These are phyloP conservation scores for Elaeidobius kamerunicus DNA, from an alignment of 2,888 invertebrate genomes.

Conservation along the genomic window DNA sequence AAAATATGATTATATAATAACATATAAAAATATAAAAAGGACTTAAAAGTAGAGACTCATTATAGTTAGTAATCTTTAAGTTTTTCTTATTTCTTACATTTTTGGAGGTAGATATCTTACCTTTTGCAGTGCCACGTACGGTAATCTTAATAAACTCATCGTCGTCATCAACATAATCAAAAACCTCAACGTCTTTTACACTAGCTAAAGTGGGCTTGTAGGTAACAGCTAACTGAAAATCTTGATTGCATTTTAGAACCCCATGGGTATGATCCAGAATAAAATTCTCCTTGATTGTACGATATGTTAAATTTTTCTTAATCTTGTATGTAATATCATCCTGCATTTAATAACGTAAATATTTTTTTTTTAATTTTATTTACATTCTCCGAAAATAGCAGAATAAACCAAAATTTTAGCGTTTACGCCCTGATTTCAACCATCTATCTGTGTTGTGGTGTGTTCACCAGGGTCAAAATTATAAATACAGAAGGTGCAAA, in stretches of 20 bases:
- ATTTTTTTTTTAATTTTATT: too few relatives aligned
- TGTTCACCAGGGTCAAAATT: too few relatives aligned
- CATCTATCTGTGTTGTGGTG: too few relatives aligned
- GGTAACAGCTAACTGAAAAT: constrained; percentile 39
- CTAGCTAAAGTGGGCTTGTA: constrained; percentile 44
- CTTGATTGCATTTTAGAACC: constrained; percentile 36
- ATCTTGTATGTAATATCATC: constrained; percentile 30
- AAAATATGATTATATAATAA: neutral
- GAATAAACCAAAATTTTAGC: too few relatives aligned
- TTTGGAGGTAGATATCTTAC: too few relatives aligned
- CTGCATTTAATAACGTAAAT: constrained; percentile 26
- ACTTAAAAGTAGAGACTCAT: neutral
- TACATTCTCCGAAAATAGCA: too few relatives aligned
- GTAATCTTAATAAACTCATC: constrained; percentile 38
- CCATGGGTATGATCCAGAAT: constrained; percentile 42
- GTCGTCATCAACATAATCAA: constrained; percentile 40
- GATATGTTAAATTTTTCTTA: constrained; percentile 15
- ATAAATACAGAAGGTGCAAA: too few relatives aligned
- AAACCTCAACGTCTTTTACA: constrained; percentile 44
- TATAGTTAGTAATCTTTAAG: neutral
- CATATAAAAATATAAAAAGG: neutral
- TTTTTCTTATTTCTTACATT: too few relatives aligned
- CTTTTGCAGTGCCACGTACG: constrained; percentile 41
- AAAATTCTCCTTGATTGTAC: constrained; percentile 45
- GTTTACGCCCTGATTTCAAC: too few relatives aligned